A percentile compares a stretch with the other conserved stretches of the same genome.
Conservation (phyloP, 2,113 vertebrate species). For the Prochilodus magdalenae region DNA sequence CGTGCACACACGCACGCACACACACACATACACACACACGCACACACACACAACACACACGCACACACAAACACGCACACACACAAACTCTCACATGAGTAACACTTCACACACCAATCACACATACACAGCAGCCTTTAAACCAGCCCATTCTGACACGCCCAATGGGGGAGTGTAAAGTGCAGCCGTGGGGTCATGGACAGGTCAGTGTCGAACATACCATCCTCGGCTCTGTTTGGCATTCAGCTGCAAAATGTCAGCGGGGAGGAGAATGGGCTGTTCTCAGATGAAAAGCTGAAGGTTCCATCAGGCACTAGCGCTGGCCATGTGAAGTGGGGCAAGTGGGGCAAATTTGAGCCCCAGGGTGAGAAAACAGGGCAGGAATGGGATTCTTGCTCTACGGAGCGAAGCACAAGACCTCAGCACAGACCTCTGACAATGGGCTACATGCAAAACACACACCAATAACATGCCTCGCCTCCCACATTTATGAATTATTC, state of each 20-base stretch:
- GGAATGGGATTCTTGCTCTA: not conserved
- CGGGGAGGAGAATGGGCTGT: conserved; percentile 14
- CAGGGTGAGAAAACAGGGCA: conserved; percentile 11
- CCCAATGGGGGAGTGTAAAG: conserved; percentile 62
- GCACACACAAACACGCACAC: not conserved
- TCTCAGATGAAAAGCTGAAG: conserved; percentile 20
- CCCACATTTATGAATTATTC: not conserved
- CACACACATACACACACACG: conserved; percentile 15
- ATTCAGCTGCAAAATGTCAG: conserved; percentile 59
- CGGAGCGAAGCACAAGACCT: not conserved
- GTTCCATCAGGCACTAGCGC: not conserved
- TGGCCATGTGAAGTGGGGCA: conserved; percentile 25
- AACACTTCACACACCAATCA: conserved; percentile 58
- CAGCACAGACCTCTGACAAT: not conserved
- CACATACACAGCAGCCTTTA: conserved; percentile 54
- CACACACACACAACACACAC: conserved; percentile 33
- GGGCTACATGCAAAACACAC: not conserved
- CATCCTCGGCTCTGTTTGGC: conserved; percentile 56
- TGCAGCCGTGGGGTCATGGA: conserved; percentile 68
- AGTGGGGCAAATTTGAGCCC: conserved; percentile 18
- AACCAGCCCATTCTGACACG: conserved; percentile 59
- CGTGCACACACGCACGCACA: conserved; percentile 21
- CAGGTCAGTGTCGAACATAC: conserved; percentile 68
- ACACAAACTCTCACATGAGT: conserved; percentile 19
- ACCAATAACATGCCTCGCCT: not conserved